A percentile compares a stretch with the other conserved stretches of the same genome.
These are phyloP conservation scores for Euglossa dilemma DNA, from an alignment of 1,140 invertebrate genomes.

Conservation along the genomic window DNA sequence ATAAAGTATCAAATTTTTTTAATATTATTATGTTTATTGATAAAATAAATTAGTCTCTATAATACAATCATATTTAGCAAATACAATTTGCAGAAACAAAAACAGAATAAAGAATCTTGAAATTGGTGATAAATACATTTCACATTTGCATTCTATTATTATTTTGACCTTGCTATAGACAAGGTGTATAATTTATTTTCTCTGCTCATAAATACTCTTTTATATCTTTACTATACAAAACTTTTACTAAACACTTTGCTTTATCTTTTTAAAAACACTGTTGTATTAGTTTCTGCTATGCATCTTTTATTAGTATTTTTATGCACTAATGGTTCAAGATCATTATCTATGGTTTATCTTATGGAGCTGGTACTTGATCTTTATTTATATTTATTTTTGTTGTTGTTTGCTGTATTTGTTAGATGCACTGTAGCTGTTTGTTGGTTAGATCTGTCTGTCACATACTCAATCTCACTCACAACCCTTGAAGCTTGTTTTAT, in stretches of 20 bases:
- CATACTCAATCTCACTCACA: slow-evolving; percentile 80
- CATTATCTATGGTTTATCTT: slow-evolving; percentile 65
- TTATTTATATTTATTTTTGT: slow-evolving; percentile 82
- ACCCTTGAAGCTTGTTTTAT: slow-evolving; percentile 81
- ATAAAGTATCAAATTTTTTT: neutral
- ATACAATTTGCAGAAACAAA: neutral
- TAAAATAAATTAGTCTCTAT: neutral
- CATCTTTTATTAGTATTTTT: slow-evolving; percentile 60
- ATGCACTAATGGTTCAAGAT: slow-evolving; percentile 65
- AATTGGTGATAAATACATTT: neutral
- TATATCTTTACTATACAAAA: slow-evolving; percentile 32
- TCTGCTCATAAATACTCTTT: slow-evolving; percentile 18
- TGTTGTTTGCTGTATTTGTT: slow-evolving; percentile 83
- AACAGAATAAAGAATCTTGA: neutral
- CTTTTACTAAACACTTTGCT: slow-evolving; percentile 64
- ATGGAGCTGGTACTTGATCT: slow-evolving; percentile 74
- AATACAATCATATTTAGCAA: neutral
- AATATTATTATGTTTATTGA: neutral
- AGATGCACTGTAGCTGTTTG: slow-evolving; percentile 83
- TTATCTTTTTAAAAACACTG: slow-evolving; percentile 50
- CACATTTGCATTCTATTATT: neutral
- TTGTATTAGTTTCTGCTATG: slow-evolving; percentile 62
- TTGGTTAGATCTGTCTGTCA: slow-evolving; percentile 82
- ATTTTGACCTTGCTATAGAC: neutral
- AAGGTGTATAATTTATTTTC: neutral